Evolutionary conservation across 2,888 invertebrate species (phyloP), one percentile per base, ranked within the genome.

Genomic region (Euplagia quadripunctaria): DNA sequence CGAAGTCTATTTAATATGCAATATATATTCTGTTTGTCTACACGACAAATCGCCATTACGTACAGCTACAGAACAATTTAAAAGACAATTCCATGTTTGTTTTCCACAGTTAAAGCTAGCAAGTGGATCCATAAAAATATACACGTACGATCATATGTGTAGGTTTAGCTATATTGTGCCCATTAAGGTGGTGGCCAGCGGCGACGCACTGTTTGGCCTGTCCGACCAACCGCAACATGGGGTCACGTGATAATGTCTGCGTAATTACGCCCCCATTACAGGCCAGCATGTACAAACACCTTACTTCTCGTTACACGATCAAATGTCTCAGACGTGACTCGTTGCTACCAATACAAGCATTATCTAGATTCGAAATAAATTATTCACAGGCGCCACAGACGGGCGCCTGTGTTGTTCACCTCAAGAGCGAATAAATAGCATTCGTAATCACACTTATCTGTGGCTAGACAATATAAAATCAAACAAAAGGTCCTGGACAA

Each of bases 241-340:
- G 95, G 95, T 95, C 95, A 94, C 91, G 89, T 88, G 95, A 94
- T 95, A 95, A 94, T 94, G 91, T 87, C 88, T 89, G 91, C 86
- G 92, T 95, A 94, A 95, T 95, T 95, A 95, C 91, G 89, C 90
- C 88, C 85, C 90, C 89, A 93, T 93, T 94, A 92, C 90, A 82
- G 82, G 84, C 88, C 87, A 86, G 87, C 85, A 86, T 85, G 87
- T 87, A 82, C 92, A 93, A 93, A 93, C 89, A 92, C 89, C 87
- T 86, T 89, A 93, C 91, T 92, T 90, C 92, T 93, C 90, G 93
- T 94, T 94, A 92, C 90, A 88, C 91, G 92, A 94, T 93, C 94
- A 94, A 94, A 94, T 94, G 94, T 93, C 93, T 94, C 88, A 88
- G 92, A 94, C 94, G 94, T 94, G 94, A 94, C 93, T 93, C 86